phyloP scores from a whole-genome alignment of 2,888 invertebrate genomes.

The Oxyscelio sp. region DNA sequence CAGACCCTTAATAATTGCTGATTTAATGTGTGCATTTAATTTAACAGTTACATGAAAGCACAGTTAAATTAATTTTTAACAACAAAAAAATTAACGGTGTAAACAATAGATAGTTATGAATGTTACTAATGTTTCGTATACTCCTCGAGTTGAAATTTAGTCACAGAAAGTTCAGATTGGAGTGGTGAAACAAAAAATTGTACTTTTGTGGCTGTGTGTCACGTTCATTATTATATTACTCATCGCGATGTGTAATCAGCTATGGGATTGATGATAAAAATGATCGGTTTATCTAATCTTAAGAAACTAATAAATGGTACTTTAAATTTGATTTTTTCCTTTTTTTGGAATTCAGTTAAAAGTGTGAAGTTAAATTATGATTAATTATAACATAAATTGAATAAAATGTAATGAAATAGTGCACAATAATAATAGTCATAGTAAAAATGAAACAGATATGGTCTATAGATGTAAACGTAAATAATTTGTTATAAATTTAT shows the following conservation, averaged over 20 bases:
- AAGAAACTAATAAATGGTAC: slow-evolving; percentile 14
- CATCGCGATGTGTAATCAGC: slow-evolving; percentile 15
- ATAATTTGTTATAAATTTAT: no score
- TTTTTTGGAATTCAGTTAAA: no score
- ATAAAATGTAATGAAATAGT: no score
- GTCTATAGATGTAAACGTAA: no score
- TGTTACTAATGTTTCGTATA: not conserved
- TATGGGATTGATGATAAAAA: not conserved
- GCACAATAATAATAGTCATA: no score
- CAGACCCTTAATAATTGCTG: not conserved
- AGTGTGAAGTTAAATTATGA: no score
- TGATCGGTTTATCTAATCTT: slow-evolving; percentile 34
- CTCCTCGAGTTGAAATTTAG: not conserved
- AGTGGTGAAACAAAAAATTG: not conserved
- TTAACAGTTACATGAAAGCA: slow-evolving; percentile 7
- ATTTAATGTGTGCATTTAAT: slow-evolving; percentile 24
- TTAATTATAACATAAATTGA: no score
- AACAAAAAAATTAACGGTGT: slow-evolving; percentile 6
- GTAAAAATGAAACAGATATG: no score
- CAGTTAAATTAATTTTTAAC: slow-evolving; percentile 18
- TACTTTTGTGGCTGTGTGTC: not conserved
- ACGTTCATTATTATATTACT: slow-evolving; percentile 32
- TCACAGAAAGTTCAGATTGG: not conserved
- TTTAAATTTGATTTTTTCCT: slow-evolving; percentile 12
- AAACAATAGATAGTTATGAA: slow-evolving; percentile 18